Evolutionary conservation across 2,888 invertebrate species (phyloP), one percentile per base, ranked within the genome.

Genomic region (Plutella xylostella): DNA sequence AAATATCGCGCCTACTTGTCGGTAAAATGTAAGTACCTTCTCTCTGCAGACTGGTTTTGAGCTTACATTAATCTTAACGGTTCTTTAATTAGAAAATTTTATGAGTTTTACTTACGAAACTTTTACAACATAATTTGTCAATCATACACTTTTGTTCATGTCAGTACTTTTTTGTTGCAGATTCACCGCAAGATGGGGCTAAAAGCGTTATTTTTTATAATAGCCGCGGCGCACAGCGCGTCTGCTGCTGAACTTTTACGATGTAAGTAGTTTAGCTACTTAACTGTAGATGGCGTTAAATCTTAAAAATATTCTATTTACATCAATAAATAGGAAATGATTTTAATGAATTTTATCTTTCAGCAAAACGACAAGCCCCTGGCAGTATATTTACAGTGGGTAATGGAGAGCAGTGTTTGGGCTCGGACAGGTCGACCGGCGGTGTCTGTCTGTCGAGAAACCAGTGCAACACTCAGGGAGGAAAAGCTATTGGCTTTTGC

Each of bases 401-500:
- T 42, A 80, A 77, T 28, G 85, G 85, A 0, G 78, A 77, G 47
- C 79, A 68, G 31, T 80, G 82, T 28, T 55, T 68, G 6, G 71
- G 83, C 6, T 60, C 60, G 0, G 78, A 84, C 56, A 54, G 80
- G 40, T 52, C 65, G 0, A 73, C 83, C 1, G 72, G 76, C 2
- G 86, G 87, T 0, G 80, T 85, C 0, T 87, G 87, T 49, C 55
- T 85, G 17, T 73, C 79, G 1, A 66, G 80, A n/a, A 79, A 80
- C 57, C 85, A 86, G 53, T 87, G 87, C 49, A 76, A 80, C 57
- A 75, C 84, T 0, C 82, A 83, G 45, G 85, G 86, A 0, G 87
- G 87, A 0, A 80, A 80, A 45, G 82, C 82, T 1, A 72, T 83
- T 1, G 85, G 85, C 0, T 79, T 76, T 56, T 85, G 85, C 44